Evolutionary conservation across 1,140 invertebrate genomes (phyloP).

Genomic region (Potamilus streckersoni): DNA sequence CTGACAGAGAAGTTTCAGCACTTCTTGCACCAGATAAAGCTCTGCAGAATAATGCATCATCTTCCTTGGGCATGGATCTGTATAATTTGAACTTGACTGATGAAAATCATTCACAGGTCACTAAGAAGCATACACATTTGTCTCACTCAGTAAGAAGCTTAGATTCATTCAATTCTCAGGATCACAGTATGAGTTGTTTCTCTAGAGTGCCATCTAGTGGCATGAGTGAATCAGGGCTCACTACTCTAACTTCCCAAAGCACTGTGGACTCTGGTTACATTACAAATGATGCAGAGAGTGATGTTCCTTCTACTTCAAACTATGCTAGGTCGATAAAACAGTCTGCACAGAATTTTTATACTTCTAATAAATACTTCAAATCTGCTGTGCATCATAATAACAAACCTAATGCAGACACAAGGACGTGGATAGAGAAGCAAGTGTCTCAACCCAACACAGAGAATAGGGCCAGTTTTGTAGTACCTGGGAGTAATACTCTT

Average conservation of each 20-base stretch:
- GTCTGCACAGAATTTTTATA: constrained; percentile 26
- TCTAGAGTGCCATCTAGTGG: constrained; percentile 10
- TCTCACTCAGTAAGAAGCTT: constrained; percentile 7
- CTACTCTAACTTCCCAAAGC: constrained; percentile 29
- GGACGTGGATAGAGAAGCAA: constrained; percentile 3
- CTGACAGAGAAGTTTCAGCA: constrained; percentile 24
- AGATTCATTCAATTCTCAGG: constrained; percentile 22
- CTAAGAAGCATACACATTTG: too few relatives aligned
- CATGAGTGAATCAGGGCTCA: constrained; percentile 29
- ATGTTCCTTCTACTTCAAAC: constrained; percentile 25
- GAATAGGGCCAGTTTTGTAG: too few relatives aligned
- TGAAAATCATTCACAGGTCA: too few relatives aligned
- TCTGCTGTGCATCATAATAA: constrained; percentile 1
- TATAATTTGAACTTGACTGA: too few relatives aligned
- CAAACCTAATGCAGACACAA: constrained; percentile 3
- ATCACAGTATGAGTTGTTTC: constrained; percentile 3
- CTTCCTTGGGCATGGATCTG: too few relatives aligned
- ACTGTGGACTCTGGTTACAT: constrained; percentile 31
- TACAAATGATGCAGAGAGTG: constrained; percentile 27
- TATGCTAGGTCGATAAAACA: constrained; percentile 28
- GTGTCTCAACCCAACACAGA: too few relatives aligned
- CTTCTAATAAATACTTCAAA: constrained; percentile 17
- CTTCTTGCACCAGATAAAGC: neutral
- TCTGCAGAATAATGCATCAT: too few relatives aligned
- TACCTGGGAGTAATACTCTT: too few relatives aligned